A percentile compares a stretch with the other conserved stretches of the same genome.
Conservation (phyloP, 1,140 invertebrate species). For the Macrobrachium rosenbergii region DNA sequence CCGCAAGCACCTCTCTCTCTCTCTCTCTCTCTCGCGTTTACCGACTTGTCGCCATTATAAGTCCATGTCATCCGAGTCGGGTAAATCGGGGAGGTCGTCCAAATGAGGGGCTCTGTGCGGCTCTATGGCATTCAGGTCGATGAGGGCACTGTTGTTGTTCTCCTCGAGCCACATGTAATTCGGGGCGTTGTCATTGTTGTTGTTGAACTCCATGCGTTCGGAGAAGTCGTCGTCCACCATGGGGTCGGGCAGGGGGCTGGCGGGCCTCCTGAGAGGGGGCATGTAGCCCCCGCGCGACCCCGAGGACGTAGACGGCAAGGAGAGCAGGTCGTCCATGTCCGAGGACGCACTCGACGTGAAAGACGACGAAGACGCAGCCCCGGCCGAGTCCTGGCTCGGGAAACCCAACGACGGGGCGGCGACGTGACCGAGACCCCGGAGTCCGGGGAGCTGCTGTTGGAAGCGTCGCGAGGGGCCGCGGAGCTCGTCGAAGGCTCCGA, state of each 20-base stretch:
- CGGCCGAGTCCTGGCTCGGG: not conserved
- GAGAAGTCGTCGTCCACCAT: constrained; percentile 56
- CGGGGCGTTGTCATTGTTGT: constrained; percentile 46
- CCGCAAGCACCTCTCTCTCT: no score
- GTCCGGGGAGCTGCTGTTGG: no score
- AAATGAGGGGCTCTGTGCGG: constrained; percentile 32
- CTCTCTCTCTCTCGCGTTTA: no score
- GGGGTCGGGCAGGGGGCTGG: constrained; percentile 51
- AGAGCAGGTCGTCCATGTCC: constrained; percentile 35
- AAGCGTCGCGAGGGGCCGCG: not conserved
- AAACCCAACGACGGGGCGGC: not conserved
- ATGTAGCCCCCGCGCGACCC: constrained; percentile 35
- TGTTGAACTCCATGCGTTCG: constrained; percentile 57
- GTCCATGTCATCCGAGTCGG: constrained; percentile 56
- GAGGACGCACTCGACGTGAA: not conserved
- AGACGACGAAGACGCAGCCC: not conserved
- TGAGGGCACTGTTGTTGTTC: constrained; percentile 51
- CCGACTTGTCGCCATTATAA: constrained; percentile 10
- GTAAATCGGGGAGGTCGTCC: constrained; percentile 42
- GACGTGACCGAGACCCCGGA: not conserved
- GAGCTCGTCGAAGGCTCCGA: no score
- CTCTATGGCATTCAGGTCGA: constrained; percentile 55
- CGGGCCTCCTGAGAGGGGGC: constrained; percentile 36
- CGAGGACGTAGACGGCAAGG: constrained; percentile 48
- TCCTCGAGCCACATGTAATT: constrained; percentile 59